Percentiles rank a stretch among this genome's conserved stretches.
phyloP scores from a whole-genome alignment of 2,888 invertebrate species.

The Pilophorus perplexus region DNA sequence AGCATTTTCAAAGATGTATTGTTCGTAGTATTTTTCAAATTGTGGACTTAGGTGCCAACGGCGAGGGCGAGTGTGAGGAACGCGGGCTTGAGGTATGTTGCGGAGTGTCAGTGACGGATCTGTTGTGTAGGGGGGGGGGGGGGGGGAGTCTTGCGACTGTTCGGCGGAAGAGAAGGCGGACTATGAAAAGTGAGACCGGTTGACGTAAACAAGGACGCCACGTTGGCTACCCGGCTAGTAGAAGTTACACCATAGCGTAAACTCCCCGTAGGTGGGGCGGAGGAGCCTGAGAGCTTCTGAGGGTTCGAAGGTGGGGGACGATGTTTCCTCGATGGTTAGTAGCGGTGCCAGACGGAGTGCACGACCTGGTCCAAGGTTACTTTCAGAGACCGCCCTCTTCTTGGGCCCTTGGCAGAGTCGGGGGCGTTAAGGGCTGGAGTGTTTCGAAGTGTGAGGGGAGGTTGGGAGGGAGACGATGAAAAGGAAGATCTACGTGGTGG shows the following conservation, averaged over 20 bases:
- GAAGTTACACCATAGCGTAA: neutral
- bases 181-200: conserved; percentile 37
- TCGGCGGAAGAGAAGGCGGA: conserved; percentile 18
- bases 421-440: conserved; percentile 1
- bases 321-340: conserved; percentile 38
- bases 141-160: too few relatives aligned
- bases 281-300: neutral
- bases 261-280: neutral
- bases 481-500: too few relatives aligned
- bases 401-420: too few relatives aligned
- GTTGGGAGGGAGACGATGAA: too few relatives aligned
- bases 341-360: conserved; percentile 45
- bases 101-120: too few relatives aligned
- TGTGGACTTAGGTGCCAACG: too few relatives aligned
- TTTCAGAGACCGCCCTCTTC: conserved; percentile 31
- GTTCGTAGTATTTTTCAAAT: too few relatives aligned
- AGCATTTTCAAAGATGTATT: too few relatives aligned
- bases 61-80: too few relatives aligned
- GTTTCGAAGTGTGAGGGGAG: conserved; percentile 1
- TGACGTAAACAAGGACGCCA: conserved; percentile 32
- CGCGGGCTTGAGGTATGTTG: too few relatives aligned
- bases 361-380: conserved; percentile 48
- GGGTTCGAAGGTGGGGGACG: too few relatives aligned
- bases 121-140: too few relatives aligned
- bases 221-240: conserved; percentile 20